Conservation (phyloP, 2,113 vertebrate genomes). For the Zosterops hypoxanthus region DNA sequence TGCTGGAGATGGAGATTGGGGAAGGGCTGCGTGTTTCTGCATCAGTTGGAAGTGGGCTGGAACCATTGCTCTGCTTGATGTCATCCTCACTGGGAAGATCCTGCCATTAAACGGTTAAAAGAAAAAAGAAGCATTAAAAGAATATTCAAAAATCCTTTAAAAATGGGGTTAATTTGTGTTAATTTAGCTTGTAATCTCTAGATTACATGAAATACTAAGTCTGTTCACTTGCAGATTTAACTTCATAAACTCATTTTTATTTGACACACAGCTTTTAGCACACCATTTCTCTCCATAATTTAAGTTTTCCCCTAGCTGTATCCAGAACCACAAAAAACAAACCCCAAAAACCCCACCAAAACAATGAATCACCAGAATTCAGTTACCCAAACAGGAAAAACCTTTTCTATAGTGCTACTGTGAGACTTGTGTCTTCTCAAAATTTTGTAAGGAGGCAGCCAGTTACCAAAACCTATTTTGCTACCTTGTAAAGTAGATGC, state of each 20-base stretch:
- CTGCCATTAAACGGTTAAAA: conserved; percentile 62
- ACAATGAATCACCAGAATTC: neutral
- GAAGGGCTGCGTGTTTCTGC: conserved; percentile 88
- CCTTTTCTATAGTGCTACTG: neutral
- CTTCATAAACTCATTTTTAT: neutral
- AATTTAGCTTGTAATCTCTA: neutral
- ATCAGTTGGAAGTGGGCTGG: conserved; percentile 75
- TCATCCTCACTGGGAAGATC: conserved; percentile 80
- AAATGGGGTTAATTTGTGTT: neutral
- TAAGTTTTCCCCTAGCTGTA: neutral
- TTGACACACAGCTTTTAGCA: neutral
- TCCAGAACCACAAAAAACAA: neutral
- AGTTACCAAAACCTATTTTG: neutral
- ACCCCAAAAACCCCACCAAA: neutral
- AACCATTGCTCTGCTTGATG: conserved; percentile 67
- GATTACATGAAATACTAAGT: neutral
- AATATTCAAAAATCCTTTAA: neutral
- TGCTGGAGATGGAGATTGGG: conserved; percentile 89
- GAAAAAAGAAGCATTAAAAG: neutral
- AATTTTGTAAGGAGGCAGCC: neutral
- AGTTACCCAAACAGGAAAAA: neutral
- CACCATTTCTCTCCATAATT: neutral
- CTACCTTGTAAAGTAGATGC: neutral
- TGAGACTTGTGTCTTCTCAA: neutral
- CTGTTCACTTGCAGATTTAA: neutral